A percentile compares a stretch with the other conserved stretches of the same genome.
phyloP scores from a whole-genome alignment of 2,797 vertebrate genomes.

The Alosa sapidissima region DNA sequence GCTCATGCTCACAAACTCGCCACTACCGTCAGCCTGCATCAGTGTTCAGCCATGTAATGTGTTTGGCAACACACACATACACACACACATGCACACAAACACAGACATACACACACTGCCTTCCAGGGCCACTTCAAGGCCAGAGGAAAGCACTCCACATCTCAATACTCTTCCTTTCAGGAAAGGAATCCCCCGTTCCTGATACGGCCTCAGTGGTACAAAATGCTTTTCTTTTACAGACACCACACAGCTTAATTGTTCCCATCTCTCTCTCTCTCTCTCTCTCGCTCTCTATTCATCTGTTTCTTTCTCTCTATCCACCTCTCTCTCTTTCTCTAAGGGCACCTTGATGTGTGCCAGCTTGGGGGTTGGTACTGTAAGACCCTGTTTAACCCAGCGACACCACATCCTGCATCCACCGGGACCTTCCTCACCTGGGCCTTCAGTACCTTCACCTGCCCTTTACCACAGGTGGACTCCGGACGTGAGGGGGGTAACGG shows the following conservation, averaged over 20 bases:
- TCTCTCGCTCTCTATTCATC: neutral
- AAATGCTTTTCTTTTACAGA: neutral
- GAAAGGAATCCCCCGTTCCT: neutral
- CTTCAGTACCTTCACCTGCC: neutral
- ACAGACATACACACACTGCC: constrained; percentile 40
- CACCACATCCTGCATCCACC: neutral
- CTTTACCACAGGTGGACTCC: neutral
- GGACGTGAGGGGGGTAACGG: neutral
- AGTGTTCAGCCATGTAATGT: constrained; percentile 71
- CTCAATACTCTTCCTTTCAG: neutral
- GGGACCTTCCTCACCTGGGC: neutral
- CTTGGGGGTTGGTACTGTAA: neutral
- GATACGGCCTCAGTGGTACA: neutral
- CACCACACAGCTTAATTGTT: neutral
- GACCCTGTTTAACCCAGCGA: constrained; percentile 14
- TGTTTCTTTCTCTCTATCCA: neutral
- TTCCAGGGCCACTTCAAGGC: constrained; percentile 46
- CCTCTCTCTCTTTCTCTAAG: neutral
- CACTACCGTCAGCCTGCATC: constrained; percentile 69
- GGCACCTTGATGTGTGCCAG: neutral
- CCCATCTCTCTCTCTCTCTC: neutral
- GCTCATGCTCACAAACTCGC: constrained; percentile 64
- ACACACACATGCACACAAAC: neutral
- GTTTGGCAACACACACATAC: constrained; percentile 38
- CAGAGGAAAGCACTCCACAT: neutral